Conservation (phyloP, 2,113 vertebrate species). For the Solea senegalensis region DNA sequence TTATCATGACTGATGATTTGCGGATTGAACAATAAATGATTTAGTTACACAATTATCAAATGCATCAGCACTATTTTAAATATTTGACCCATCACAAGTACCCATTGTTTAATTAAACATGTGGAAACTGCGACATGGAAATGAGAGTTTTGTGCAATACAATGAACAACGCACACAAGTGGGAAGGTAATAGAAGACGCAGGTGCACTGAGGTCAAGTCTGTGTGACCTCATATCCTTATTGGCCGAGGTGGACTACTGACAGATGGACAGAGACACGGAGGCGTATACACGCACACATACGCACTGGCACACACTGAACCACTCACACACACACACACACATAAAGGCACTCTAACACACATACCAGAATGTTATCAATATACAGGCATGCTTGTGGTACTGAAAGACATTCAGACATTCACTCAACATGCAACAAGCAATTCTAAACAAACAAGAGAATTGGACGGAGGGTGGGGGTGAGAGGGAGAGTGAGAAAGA, state of each 20-base stretch:
- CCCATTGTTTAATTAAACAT: conserved; percentile 4
- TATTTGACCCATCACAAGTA: not conserved
- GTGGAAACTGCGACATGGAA: conserved; percentile 8
- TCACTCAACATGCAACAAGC: conserved; percentile 72
- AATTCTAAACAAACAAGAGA: conserved; percentile 66
- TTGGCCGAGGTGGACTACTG: conserved; percentile 52
- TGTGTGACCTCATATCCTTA: conserved; percentile 71
- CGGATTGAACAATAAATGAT: not conserved
- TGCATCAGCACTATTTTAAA: not conserved
- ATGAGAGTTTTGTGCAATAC: conserved; percentile 33
- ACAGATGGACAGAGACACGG: conserved; percentile 57
- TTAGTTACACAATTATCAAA: not conserved
- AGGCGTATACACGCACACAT: not conserved
- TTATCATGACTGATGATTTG: too few species aligned
- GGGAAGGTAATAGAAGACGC: conserved; percentile 61
- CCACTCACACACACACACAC: conserved; percentile 2
- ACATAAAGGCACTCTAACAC: conserved; percentile 8
- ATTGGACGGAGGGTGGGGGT: conserved; percentile 35
- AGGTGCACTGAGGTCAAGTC: conserved; percentile 72
- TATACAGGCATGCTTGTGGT: conserved; percentile 57
- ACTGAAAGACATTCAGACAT: conserved; percentile 56
- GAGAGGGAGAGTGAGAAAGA: conserved; percentile 36
- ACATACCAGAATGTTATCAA: conserved; percentile 63
- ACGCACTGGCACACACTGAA: not conserved
- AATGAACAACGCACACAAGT: conserved; percentile 54